Conservation (phyloP, 2,797 vertebrate genomes). For the Danio choprae region DNA sequence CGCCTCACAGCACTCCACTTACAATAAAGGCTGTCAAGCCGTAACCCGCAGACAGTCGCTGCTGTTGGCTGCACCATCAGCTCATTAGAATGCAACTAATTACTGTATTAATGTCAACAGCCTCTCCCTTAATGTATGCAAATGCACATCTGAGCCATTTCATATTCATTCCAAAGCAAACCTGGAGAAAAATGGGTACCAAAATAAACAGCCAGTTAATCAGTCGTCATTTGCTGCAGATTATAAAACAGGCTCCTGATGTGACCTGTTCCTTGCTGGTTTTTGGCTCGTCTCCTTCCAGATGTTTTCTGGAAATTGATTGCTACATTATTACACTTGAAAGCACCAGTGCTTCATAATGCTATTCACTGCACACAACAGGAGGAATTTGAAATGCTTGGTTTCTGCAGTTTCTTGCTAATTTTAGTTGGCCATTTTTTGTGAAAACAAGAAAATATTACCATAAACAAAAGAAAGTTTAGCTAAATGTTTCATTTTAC, state of each 20-base stretch:
- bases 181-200: constrained; percentile 19
- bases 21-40: not conserved
- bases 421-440: not conserved
- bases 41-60: constrained; percentile 5
- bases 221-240: constrained; percentile 38
- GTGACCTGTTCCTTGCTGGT: constrained; percentile 16
- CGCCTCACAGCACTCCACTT: not conserved
- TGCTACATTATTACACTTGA: not conserved
- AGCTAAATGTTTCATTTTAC: not conserved
- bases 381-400: not conserved
- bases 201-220: constrained; percentile 47
- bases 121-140: constrained; percentile 56
- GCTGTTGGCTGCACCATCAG: constrained; percentile 33
- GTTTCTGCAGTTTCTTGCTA: not conserved
- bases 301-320: constrained; percentile 35
- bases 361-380: not conserved
- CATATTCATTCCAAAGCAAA: constrained; percentile 31
- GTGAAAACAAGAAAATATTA: not conserved
- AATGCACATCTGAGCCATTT: constrained; percentile 54
- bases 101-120: constrained; percentile 57
- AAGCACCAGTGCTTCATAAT: constrained; percentile 10
- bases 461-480: not conserved
- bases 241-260: constrained; percentile 47
- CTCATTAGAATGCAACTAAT: constrained; percentile 61
- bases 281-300: constrained; percentile 6